These are phyloP conservation scores for Panzeria rudis DNA, from an alignment of 2,888 invertebrate genomes.

Conservation along the genomic window DNA sequence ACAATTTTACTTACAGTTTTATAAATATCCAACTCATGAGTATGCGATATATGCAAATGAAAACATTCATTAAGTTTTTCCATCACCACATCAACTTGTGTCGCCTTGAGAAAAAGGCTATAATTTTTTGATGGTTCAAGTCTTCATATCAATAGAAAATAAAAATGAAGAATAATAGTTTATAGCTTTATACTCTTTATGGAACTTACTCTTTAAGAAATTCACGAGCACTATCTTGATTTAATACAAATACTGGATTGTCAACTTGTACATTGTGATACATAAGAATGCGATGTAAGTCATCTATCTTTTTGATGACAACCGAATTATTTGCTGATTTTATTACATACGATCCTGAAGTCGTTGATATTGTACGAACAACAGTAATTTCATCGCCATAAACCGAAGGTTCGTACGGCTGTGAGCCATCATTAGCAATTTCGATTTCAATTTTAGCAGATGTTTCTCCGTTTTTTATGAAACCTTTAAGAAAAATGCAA, in stretches of 20 bases:
- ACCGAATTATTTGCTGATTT: constrained; percentile 87
- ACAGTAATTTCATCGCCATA: constrained; percentile 88
- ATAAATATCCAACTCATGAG: constrained; percentile 74
- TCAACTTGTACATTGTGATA: constrained; percentile 95
- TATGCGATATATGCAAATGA: constrained; percentile 74
- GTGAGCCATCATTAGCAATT: constrained; percentile 88
- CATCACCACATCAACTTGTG: constrained; percentile 78
- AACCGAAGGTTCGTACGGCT: constrained; percentile 86
- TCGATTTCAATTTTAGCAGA: constrained; percentile 89
- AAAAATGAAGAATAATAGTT: no score
- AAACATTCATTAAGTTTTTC: constrained; percentile 77
- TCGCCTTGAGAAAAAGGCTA: constrained; percentile 80
- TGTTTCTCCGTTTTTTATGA: constrained; percentile 91
- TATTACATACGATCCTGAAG: constrained; percentile 89
- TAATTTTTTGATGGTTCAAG: constrained; percentile 82
- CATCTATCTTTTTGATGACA: constrained; percentile 88
- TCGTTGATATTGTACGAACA: constrained; percentile 85
- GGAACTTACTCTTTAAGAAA: constrained; percentile 86
- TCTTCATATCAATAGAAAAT: no score
- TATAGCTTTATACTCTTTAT: no score
- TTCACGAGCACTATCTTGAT: constrained; percentile 95
- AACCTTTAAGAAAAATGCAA: constrained; percentile 83
- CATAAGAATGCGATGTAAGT: constrained; percentile 88
- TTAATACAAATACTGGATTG: constrained; percentile 96
- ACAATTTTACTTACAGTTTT: constrained; percentile 75